A percentile compares a stretch with the other conserved stretches of the same genome.
Evolutionary conservation across 2,797 vertebrate genomes (phyloP).

Genomic region (Moxostoma hubbsi): DNA sequence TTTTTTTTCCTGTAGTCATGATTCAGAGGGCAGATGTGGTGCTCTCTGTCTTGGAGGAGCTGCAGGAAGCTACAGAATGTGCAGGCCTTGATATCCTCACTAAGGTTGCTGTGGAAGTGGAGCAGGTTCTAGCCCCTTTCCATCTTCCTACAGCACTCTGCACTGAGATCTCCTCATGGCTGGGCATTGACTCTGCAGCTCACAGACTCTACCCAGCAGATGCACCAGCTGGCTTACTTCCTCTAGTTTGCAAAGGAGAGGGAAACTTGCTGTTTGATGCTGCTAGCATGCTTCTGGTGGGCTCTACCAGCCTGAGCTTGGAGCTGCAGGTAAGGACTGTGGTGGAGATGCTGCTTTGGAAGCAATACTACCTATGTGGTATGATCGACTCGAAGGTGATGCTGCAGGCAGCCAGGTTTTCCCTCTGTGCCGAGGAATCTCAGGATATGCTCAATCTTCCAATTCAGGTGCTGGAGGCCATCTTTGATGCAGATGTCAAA

Average conservation of each 20-base stretch:
- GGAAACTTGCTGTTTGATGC: conserved; percentile 92
- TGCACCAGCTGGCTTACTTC: conserved; percentile 86
- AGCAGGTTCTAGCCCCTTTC: conserved; percentile 81
- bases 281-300: conserved; percentile 87
- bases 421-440: conserved; percentile 89
- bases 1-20: conserved; percentile 76
- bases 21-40: conserved; percentile 87
- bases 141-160: conserved; percentile 77
- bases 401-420: conserved; percentile 94
- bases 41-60: conserved; percentile 84
- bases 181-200: conserved; percentile 84
- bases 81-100: conserved; percentile 83
- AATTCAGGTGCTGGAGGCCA: conserved; percentile 87
- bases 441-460: conserved; percentile 90
- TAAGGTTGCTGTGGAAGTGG: conserved; percentile 81
- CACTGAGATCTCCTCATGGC: conserved; percentile 80
- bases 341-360: conserved; percentile 94
- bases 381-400: conserved; percentile 98
- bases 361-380: conserved; percentile 90
- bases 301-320: conserved; percentile 83
- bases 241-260: conserved; percentile 87
- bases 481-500: conserved; percentile 94
- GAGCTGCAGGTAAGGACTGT: conserved; percentile 93
- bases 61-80: conserved; percentile 91
- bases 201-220: conserved; percentile 88